phyloP scores from a whole-genome alignment of 2,113 vertebrate genomes.

The Malurus alboscapulatus region DNA sequence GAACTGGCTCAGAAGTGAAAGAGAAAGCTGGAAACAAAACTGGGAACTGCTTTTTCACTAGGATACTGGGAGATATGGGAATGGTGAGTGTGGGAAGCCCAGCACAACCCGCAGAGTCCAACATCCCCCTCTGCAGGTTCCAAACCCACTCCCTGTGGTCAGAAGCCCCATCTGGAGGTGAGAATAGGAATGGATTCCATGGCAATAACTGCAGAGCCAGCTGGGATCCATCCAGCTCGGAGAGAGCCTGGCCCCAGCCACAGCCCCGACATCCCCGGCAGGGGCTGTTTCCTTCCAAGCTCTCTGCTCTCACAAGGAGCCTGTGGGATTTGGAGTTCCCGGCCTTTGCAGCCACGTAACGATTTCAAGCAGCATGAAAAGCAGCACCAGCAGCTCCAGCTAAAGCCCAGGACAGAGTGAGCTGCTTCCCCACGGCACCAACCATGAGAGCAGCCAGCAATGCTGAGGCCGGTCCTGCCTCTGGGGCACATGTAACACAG shows the following conservation, averaged over 20 bases:
- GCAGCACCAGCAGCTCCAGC: not conserved
- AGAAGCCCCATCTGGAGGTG: conserved; percentile 52
- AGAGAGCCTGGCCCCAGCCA: not conserved
- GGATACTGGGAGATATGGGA: fast-evolving
- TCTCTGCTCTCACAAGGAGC: not conserved
- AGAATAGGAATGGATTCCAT: conserved; percentile 14
- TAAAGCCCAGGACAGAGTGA: not conserved
- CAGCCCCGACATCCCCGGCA: not conserved
- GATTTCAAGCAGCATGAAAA: not conserved
- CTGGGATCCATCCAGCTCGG: not conserved
- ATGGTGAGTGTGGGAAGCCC: not conserved
- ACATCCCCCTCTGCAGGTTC: not conserved
- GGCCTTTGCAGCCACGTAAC: not conserved
- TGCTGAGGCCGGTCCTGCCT: not conserved
- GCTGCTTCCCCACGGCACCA: not conserved
- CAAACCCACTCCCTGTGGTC: not conserved
- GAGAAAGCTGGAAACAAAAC: not conserved
- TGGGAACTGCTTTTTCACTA: not conserved
- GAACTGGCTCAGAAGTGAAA: not conserved
- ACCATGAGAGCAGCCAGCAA: not conserved
- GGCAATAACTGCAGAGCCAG: not conserved
- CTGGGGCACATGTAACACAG: not conserved
- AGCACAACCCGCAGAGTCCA: fast-evolving
- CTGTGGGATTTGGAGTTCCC: not conserved
- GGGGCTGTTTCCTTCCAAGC: not conserved